Evolutionary conservation across 2,888 invertebrate species (phyloP).

Genomic region (Apodemia zela): DNA sequence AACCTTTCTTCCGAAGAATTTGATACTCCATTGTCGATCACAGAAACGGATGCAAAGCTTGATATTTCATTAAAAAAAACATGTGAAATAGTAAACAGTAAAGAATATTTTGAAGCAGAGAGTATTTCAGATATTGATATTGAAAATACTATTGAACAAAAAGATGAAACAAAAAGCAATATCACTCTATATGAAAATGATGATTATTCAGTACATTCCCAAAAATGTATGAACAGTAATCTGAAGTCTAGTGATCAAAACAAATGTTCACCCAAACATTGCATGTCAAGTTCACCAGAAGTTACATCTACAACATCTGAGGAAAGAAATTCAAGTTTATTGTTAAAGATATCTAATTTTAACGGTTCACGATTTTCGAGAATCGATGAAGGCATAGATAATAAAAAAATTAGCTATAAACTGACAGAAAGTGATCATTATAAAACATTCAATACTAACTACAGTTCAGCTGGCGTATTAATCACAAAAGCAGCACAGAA

Average conservation of each 20-base stretch:
- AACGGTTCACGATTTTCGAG: constrained; percentile 62
- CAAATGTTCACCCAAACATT: constrained; percentile 15
- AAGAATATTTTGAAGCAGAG: neutral
- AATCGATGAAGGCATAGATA: constrained; percentile 42
- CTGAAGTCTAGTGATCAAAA: neutral
- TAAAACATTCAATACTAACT: constrained; percentile 39
- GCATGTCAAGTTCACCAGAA: constrained; percentile 59
- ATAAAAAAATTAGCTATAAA: constrained; percentile 49
- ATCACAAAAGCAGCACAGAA: constrained; percentile 75
- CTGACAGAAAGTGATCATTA: constrained; percentile 60
- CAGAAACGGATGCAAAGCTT: constrained; percentile 1
- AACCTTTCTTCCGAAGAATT: constrained; percentile 33
- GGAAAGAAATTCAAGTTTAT: constrained; percentile 59
- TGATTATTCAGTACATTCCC: constrained; percentile 29
- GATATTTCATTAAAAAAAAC: constrained; percentile 18
- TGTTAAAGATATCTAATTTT: constrained; percentile 66
- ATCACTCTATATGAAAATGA: constrained; percentile 6
- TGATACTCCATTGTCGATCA: constrained; percentile 7
- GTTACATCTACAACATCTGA: constrained; percentile 73
- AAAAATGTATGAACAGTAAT: neutral
- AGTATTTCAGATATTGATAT: constrained; percentile 10
- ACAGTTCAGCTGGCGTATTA: constrained; percentile 51
- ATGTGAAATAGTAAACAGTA: neutral
- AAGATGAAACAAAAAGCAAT: constrained; percentile 14
- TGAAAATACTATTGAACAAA: neutral